These are phyloP conservation scores for Gorsachius goisagi DNA, from an alignment of 2,113 vertebrate genomes.

Conservation along the genomic window DNA sequence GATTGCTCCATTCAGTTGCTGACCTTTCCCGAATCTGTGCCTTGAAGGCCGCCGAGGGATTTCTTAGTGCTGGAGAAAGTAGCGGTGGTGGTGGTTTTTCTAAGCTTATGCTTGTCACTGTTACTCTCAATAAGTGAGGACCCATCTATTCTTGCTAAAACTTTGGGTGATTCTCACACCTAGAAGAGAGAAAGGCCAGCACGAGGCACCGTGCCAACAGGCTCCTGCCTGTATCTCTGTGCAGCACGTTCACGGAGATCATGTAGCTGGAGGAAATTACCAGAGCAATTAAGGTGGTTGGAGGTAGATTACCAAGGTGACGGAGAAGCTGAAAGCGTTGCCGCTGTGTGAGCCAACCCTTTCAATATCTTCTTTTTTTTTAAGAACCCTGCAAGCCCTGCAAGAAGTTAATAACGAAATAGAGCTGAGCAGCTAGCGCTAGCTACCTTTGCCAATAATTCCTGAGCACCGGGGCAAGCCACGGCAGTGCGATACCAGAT, in stretches of 20 bases:
- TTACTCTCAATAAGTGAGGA: background rate
- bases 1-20: background rate
- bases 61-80: background rate
- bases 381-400: background rate
- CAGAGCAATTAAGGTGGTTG: background rate
- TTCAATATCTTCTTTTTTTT: background rate
- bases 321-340: background rate
- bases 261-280: background rate
- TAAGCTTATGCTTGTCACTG: background rate
- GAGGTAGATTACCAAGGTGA: background rate
- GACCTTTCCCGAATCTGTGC: background rate
- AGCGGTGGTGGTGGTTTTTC: background rate
- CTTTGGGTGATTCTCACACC: background rate
- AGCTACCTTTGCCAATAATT: background rate
- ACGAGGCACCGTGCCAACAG: background rate
- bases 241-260: fast-evolving
- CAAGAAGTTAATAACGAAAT: background rate
- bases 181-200: background rate
- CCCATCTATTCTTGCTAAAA: background rate
- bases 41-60: background rate
- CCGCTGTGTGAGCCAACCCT: background rate
- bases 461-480: background rate
- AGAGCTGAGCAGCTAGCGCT: background rate
- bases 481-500: background rate
- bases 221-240: background rate